These are phyloP conservation scores for Aricia agestis DNA, from an alignment of 1,140 invertebrate genomes.

Conservation along the genomic window DNA sequence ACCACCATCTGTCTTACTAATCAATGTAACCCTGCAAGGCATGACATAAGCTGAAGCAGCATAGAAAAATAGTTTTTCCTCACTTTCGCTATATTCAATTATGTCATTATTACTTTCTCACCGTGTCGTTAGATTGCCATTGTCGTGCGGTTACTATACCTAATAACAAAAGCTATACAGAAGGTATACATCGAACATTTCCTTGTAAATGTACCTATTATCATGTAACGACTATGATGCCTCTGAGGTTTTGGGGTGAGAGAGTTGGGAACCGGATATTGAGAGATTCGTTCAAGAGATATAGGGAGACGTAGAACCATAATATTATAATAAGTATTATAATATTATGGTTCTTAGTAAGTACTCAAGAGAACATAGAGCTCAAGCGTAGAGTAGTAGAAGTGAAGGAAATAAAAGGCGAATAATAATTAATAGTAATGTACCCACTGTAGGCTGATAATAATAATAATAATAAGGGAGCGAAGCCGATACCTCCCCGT, in stretches of 20 bases:
- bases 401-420: too few relatives aligned
- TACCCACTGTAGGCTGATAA: too few relatives aligned
- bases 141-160: neutral
- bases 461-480: too few relatives aligned
- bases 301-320: too few relatives aligned
- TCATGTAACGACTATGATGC: neutral
- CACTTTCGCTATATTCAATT: constrained; percentile 54
- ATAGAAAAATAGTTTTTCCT: constrained; percentile 35
- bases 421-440: too few relatives aligned
- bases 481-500: too few relatives aligned
- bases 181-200: neutral
- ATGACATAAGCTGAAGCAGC: neutral
- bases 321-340: too few relatives aligned
- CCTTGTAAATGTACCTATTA: neutral
- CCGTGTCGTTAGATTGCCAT: constrained; percentile 30
- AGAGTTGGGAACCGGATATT: neutral
- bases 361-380: too few relatives aligned
- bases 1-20: neutral
- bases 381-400: too few relatives aligned
- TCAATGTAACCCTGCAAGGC: neutral
- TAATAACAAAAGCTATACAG: neutral
- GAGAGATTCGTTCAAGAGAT: neutral
- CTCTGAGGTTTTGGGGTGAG: neutral
- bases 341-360: too few relatives aligned
- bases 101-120: constrained; percentile 45